Percentiles rank a stretch among this genome's conserved stretches.
Evolutionary conservation across 2,113 vertebrate genomes (phyloP).

Genomic region (Colius striatus): DNA sequence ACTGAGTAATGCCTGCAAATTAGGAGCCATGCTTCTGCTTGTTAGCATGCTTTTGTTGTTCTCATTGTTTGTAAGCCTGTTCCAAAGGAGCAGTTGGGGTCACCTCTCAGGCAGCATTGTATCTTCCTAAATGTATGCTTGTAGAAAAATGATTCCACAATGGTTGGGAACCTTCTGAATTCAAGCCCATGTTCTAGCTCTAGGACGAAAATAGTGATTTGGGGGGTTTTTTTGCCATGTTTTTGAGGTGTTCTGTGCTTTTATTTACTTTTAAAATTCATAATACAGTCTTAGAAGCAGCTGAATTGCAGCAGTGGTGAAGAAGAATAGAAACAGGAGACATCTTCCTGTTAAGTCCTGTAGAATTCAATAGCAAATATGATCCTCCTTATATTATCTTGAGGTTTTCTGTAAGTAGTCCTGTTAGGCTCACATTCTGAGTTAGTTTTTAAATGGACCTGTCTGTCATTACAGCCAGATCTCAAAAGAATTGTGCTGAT

Average conservation of each 20-base stretch:
- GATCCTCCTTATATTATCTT: neutral
- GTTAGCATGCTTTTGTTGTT: slow-evolving; percentile 38
- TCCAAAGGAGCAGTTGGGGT: neutral
- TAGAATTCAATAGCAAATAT: neutral
- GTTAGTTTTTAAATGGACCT: neutral
- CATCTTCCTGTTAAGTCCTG: neutral
- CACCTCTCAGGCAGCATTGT: slow-evolving; percentile 19
- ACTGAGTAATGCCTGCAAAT: slow-evolving; percentile 24
- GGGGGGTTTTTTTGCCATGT: neutral
- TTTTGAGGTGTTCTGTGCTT: neutral
- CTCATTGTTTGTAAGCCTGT: neutral
- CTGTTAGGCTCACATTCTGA: neutral
- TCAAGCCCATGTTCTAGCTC: neutral
- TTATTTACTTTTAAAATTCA: neutral
- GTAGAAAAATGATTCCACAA: neutral
- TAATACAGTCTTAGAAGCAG: neutral
- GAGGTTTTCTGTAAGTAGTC: neutral
- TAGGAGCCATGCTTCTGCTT: neutral
- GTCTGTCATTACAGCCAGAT: neutral
- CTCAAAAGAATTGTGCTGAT: neutral
- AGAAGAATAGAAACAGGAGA: neutral
- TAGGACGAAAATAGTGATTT: neutral
- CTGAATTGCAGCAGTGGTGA: neutral
- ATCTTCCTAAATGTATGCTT: neutral
- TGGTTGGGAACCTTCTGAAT: neutral